phyloP scores from a whole-genome alignment of 2,888 invertebrate species.

The Invenusta paracnida region DNA sequence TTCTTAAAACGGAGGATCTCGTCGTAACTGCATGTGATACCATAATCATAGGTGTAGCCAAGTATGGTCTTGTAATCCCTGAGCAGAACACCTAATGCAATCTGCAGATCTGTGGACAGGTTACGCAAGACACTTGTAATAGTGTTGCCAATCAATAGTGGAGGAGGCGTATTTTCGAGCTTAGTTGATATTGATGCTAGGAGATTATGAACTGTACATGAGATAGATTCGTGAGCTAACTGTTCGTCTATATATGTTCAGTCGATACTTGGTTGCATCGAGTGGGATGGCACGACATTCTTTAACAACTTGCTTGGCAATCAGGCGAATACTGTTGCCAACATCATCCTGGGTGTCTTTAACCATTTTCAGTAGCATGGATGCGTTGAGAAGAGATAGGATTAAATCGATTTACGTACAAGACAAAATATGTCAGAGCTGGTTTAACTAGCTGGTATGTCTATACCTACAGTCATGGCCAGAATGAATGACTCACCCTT shows the following conservation, averaged over 20 bases:
- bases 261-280: not conserved
- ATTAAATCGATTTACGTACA: too few relatives aligned
- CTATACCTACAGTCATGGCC: too few relatives aligned
- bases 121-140: conserved; percentile 25
- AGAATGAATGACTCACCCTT: too few relatives aligned
- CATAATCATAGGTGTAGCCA: conserved; percentile 19
- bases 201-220: conserved; percentile 2
- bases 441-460: too few relatives aligned
- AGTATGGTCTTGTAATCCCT: conserved; percentile 21
- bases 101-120: conserved; percentile 31
- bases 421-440: too few relatives aligned
- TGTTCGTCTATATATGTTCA: not conserved
- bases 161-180: conserved; percentile 2
- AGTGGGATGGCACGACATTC: conserved; percentile 1
- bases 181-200: conserved; percentile 1
- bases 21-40: conserved; percentile 24
- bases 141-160: conserved; percentile 18
- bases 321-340: not conserved
- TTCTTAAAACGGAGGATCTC: conserved; percentile 17
- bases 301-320: conserved; percentile 12
- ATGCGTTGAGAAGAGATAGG: too few relatives aligned
- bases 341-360: conserved; percentile 26
- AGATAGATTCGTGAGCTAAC: conserved; percentile 8
- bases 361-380: conserved; percentile 32
- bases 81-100: conserved; percentile 31